Percentiles rank a stretch among this genome's conserved stretches.
These are phyloP conservation scores for Nerophis lumbriciformis DNA, from an alignment of 2,113 vertebrate genomes.

Conservation along the genomic window DNA sequence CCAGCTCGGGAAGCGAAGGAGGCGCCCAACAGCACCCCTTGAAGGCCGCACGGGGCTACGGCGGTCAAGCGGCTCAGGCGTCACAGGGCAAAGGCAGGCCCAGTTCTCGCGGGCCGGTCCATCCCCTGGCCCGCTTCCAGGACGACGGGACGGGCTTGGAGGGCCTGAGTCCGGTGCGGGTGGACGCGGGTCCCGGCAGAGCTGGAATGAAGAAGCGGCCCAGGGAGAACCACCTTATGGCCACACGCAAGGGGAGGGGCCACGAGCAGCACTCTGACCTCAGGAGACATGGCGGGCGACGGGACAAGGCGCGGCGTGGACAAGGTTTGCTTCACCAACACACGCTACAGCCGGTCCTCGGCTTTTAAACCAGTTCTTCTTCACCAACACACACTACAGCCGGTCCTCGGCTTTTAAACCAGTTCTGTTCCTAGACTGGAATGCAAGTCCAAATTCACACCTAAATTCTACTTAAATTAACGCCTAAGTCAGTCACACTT, in stretches of 20 bases:
- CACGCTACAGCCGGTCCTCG: no score
- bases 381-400: no score
- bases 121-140: slow-evolving; percentile 47
- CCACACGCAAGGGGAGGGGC: slow-evolving; percentile 72
- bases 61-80: slow-evolving; percentile 61
- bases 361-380: slow-evolving; percentile 40
- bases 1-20: slow-evolving; percentile 51
- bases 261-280: slow-evolving; percentile 60
- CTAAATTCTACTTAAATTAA: no score
- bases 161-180: slow-evolving; percentile 66
- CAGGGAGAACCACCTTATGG: slow-evolving; percentile 71
- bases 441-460: no score
- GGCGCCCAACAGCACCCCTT: slow-evolving; percentile 69
- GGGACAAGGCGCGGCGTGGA: slow-evolving; percentile 73
- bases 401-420: slow-evolving; percentile 10
- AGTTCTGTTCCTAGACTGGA: no score
- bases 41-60: slow-evolving; percentile 37
- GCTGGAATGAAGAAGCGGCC: slow-evolving; percentile 62
- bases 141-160: slow-evolving; percentile 70
- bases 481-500: no score
- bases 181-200: slow-evolving; percentile 63
- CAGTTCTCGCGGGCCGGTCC: slow-evolving; percentile 50
- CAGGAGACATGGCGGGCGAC: slow-evolving; percentile 74
- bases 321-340: slow-evolving; percentile 38
- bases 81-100: slow-evolving; percentile 45